Base-by-base conservation (phyloP, 2,888 invertebrate species). In the Archaeoteleia sp. region DNA sequence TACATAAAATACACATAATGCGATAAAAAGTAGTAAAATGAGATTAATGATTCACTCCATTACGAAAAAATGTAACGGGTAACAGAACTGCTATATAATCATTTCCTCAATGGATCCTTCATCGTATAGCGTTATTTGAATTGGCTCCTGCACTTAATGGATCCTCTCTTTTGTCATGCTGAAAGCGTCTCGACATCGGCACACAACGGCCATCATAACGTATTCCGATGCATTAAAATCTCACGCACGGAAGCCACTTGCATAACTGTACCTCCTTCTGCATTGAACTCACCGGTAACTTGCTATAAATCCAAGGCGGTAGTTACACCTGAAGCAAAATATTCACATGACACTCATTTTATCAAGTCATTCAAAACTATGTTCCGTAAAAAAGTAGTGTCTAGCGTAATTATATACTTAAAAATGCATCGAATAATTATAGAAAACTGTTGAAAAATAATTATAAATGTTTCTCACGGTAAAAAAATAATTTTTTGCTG, bases 211-310 rank as follows among this genome's bases (percentile, higher is more conserved):
- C 34, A 45, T 60, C 48, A 66, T 60, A 66, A 58, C 58, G 57
- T 53, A 58, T 58, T 58, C 53, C 45, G 53, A 65, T 51, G 61
- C 53, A 65, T 69, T 60, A 48, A 63, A 63, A 49, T 51, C 61
- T 57, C 57, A 57, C 53, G 69, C 63, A 69, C 65, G 65, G 69
- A 69, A 69, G 69, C 69, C 15, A 57, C 69, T 69, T 69, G 65
- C 69, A 66, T 69, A 69, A 69, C 69, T 61, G 65, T 65, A 60
- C 61, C 65, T 69, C 61, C 53, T 57, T 48, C 61, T 32, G 62
- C 53, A 40, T 54, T 60, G 40, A 57, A 65, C 68, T 65, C 42
- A 23, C 49, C 30, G 40, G 37, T 10, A 43, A 48, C 49, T 40
- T 34, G 49, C 49, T 49, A 45, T 63, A 57, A 63, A 63, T 63